Conservation (phyloP, 2,797 vertebrate genomes). For the Tragopan temminckii region DNA sequence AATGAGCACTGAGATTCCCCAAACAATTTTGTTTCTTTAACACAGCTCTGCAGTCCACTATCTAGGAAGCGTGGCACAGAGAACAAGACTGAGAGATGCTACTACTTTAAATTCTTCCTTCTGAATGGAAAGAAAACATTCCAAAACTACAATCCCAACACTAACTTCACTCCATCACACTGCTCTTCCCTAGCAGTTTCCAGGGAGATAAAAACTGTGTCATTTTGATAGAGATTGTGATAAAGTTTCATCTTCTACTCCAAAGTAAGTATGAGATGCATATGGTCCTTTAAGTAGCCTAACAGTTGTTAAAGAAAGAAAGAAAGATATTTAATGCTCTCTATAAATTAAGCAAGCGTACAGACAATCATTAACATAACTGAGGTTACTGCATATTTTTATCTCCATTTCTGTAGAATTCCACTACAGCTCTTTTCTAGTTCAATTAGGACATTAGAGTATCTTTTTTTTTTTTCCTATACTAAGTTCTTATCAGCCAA, state of each 20-base stretch:
- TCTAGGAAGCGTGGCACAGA: background rate
- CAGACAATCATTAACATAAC: background rate
- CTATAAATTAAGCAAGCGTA: background rate
- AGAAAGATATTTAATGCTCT: background rate
- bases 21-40: conserved; percentile 14
- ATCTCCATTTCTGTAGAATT: background rate
- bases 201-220: background rate
- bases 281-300: background rate
- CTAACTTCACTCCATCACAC: background rate
- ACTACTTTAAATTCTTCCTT: background rate
- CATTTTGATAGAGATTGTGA: background rate
- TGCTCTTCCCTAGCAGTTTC: background rate
- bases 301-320: background rate
- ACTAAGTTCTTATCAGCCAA: background rate
- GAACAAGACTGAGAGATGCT: background rate
- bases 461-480: background rate
- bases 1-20: conserved; percentile 13
- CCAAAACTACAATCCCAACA: background rate
- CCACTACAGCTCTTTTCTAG: background rate
- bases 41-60: background rate
- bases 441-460: background rate
- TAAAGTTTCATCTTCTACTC: background rate
- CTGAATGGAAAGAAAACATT: background rate
- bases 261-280: background rate
- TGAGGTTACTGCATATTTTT: background rate